A percentile compares a stretch with the other conserved stretches of the same genome.
Evolutionary conservation across 2,888 invertebrate species (phyloP).

Genomic region (Taenaris catops): DNA sequence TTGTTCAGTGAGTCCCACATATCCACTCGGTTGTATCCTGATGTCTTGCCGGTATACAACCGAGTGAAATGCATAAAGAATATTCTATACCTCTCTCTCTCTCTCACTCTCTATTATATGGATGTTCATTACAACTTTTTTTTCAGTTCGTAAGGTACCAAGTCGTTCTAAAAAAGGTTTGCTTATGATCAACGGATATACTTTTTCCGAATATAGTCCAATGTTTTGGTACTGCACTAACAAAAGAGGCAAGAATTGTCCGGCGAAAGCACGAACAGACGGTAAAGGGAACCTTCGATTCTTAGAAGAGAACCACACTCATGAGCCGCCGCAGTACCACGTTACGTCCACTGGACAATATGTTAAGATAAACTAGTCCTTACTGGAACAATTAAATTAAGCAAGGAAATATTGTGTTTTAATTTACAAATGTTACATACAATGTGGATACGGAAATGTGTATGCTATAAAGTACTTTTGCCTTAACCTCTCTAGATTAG

Average conservation of each 20-base stretch:
- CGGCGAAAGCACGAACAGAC: slow-evolving; percentile 37
- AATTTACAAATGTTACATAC: no score
- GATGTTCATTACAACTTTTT: background rate
- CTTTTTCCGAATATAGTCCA: slow-evolving; percentile 41
- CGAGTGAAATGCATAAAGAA: no score
- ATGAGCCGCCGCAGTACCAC: slow-evolving; percentile 36
- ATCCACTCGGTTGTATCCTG: no score
- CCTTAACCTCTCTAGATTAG: no score
- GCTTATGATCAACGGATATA: slow-evolving; percentile 46
- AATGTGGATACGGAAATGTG: no score
- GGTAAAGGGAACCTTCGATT: slow-evolving; percentile 27
- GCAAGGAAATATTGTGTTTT: no score
- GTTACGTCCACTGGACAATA: slow-evolving; percentile 23
- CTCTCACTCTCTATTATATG: no score
- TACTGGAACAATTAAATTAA: no score
- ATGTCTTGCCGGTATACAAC: no score
- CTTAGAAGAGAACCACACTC: slow-evolving; percentile 35
- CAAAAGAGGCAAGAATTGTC: slow-evolving; percentile 33
- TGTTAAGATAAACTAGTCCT: slow-evolving; percentile 2
- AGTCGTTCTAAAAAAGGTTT: slow-evolving; percentile 35
- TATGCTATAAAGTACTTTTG: no score
- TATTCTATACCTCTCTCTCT: no score
- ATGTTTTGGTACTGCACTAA: slow-evolving; percentile 50
- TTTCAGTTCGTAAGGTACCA: slow-evolving; percentile 35
- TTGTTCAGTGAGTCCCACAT: no score